Base-by-base conservation (phyloP, 2,888 invertebrate species). In the Gryllus longicercus region DNA sequence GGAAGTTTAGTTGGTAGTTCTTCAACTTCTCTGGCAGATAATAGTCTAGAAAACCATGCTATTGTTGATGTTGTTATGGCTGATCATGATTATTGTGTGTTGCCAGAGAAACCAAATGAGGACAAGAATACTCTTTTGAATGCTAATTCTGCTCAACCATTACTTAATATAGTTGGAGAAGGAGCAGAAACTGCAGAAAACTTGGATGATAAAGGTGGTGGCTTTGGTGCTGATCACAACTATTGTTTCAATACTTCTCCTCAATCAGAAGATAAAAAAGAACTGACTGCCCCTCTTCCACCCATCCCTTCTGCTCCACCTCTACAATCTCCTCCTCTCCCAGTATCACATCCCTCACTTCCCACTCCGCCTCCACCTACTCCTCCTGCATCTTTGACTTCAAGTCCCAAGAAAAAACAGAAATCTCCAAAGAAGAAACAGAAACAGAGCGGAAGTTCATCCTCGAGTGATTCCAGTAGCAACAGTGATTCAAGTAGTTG, bases 71-170 rank as follows among this genome's bases (percentile, higher is more conserved):
- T 87, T 50, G 88, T 89, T 8, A 83, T 89, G 63, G 86, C 86
- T 21, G 95, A 95, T 86, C 95, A 95, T 84, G 95, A 95, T 87
- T 95, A 95, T 85, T 94, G 92, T 84, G 88, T 91, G 11, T 74
- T 78, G 11, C 38, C 38, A n/a, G 63, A 63, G 63, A 63, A 63
- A 63, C 63, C 63, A 14, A 63, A 63, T 18, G 63, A 63, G 63
- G 38, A 38, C 38, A 10, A 18, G n/a, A 25, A 76, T 18, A 76
- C 18, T n/a, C 8, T 21, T 23, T 23, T 11, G 38, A 77, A 77
- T 77, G 77, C 38, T 16, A 63, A 63, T n/a, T 63, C 63, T 63
- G 16, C 14, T 63, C 16, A 63, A 63, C 14, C 63, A 18, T 3
- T 63, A 18, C 82, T 81, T 76, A 86, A 87, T 79, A 86, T 87